Conservation (phyloP, 2,888 invertebrate genomes). For the Sminthurides aquaticus region DNA sequence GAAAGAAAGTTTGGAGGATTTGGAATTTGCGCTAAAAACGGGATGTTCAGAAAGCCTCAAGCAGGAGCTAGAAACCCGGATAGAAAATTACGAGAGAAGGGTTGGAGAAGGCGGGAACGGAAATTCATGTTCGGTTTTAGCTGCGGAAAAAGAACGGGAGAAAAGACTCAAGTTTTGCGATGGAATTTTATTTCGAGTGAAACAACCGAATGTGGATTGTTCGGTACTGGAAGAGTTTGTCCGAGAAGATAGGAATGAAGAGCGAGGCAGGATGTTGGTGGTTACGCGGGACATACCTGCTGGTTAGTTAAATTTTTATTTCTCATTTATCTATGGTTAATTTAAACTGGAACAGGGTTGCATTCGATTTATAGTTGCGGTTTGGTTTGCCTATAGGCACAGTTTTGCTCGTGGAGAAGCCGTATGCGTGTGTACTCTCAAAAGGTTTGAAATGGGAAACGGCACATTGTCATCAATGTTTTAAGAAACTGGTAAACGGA, state of each 20-base stretch:
- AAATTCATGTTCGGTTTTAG: too few species aligned
- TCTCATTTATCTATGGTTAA: not conserved
- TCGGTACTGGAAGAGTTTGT: constrained; percentile 33
- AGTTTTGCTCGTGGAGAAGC: constrained; percentile 34
- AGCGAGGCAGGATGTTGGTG: constrained; percentile 29
- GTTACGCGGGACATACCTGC: constrained; percentile 38
- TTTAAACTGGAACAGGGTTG: too few species aligned
- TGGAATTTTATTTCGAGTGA: constrained; percentile 33
- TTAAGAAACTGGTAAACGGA: constrained; percentile 23
- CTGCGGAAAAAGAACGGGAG: constrained; percentile 29
- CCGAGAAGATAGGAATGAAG: constrained; percentile 21
- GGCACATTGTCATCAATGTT: constrained; percentile 35
- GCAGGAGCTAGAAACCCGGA: too few species aligned
- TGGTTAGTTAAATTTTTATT: constrained; percentile 23
- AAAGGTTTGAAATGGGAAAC: constrained; percentile 33
- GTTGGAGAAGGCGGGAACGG: too few species aligned
- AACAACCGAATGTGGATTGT: constrained; percentile 26
- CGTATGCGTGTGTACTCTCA: constrained; percentile 32
- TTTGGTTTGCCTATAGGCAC: constrained; percentile 24
- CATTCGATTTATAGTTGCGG: too few species aligned
- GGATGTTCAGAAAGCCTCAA: too few species aligned
- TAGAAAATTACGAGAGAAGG: too few species aligned
- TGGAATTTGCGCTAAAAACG: too few species aligned
- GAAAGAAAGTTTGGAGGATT: too few species aligned
- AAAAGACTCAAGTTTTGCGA: constrained; percentile 29